These are phyloP conservation scores for Dolichotis patagonum DNA, from an alignment of 2,113 vertebrate genomes.

Conservation along the genomic window DNA sequence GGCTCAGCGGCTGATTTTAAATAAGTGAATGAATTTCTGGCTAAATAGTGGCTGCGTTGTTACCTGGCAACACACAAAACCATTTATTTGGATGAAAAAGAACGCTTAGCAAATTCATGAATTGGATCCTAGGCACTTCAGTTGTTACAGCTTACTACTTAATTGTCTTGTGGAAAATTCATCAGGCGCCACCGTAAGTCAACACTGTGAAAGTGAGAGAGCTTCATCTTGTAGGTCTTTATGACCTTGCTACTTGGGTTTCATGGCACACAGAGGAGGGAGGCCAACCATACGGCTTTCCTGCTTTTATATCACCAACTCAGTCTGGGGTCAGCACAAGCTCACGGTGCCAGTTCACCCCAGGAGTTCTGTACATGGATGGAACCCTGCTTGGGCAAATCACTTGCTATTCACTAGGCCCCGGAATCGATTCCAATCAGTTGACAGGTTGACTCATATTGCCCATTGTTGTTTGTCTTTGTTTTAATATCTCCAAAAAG, in stretches of 20 bases:
- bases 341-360: accelerated
- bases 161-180: slow-evolving; percentile 26
- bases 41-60: neutral
- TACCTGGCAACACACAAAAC: neutral
- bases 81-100: neutral
- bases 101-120: neutral
- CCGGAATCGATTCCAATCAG: neutral
- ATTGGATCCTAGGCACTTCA: neutral
- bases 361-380: accelerated
- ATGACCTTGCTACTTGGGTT: neutral
- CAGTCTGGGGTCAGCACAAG: too few relatives aligned
- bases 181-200: neutral
- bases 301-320: neutral
- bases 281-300: neutral
- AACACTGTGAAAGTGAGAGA: neutral
- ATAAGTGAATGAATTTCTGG: neutral
- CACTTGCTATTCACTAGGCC: neutral
- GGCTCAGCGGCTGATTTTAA: neutral
- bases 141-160: neutral
- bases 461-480: neutral
- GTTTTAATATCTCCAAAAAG: neutral
- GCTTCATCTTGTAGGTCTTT: neutral
- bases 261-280: neutral
- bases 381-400: neutral
- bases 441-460: neutral